A percentile compares a stretch with the other conserved stretches of the same genome.
phyloP scores from a whole-genome alignment of 2,888 invertebrate species.

The Temnothorax unifasciatus region DNA sequence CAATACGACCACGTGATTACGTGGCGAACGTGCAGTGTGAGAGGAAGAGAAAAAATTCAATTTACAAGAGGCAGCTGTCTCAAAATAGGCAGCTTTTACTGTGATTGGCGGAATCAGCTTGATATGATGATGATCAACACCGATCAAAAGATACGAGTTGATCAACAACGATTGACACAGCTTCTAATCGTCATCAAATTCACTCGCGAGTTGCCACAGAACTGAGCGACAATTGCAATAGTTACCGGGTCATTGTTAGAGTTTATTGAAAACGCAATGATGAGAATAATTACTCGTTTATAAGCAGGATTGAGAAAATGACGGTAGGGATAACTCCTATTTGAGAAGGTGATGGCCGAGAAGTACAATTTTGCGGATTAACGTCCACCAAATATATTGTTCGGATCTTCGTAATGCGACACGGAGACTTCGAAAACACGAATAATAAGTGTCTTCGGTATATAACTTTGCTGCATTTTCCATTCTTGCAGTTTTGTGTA shows the following conservation, averaged over 20 bases:
- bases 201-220: neutral
- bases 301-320: slow-evolving; percentile 33
- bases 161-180: neutral
- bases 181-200: slow-evolving; percentile 1
- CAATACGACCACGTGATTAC: neutral
- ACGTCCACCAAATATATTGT: slow-evolving; percentile 13
- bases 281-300: slow-evolving; percentile 11
- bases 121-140: neutral
- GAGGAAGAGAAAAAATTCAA: neutral
- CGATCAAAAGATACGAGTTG: neutral
- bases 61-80: neutral
- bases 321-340: slow-evolving; percentile 13
- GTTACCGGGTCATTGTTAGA: neutral
- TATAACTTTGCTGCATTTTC: slow-evolving; percentile 76
- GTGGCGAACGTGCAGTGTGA: neutral
- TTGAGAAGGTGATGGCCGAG: neutral
- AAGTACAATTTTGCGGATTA: slow-evolving; percentile 30
- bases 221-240: slow-evolving; percentile 1
- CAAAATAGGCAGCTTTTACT: neutral
- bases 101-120: neutral
- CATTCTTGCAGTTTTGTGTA: neutral
- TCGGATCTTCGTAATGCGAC: slow-evolving; percentile 21
- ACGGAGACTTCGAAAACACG: neutral
- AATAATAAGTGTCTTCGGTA: slow-evolving; percentile 15
- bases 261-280: slow-evolving; percentile 20